Base-by-base conservation (phyloP, 2,797 vertebrate species). In the Oryzias dopingdopingensis region DNA sequence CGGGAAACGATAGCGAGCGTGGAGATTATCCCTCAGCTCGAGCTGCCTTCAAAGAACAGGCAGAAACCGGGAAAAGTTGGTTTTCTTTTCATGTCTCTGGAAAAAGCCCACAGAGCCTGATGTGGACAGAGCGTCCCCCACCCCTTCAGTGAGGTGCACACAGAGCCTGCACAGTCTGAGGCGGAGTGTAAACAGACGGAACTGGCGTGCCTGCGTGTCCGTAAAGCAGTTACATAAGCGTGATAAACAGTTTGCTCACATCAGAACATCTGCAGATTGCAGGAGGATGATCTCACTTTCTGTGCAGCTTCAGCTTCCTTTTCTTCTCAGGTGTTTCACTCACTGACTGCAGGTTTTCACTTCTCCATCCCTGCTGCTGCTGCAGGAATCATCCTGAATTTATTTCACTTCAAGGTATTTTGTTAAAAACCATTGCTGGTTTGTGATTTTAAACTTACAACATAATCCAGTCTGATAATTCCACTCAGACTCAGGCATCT, bases 221-320 rank as follows among this genome's bases (percentile, higher is more conserved):
- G 77, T 74, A 78, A 80, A 79, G 73, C 81, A 80, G 71, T 86
- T 86, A 84, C 76, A 76, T 86, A 87, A 87, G 70, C 77, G 69
- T 83, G 78, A 85, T 81, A 74, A 83, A 86, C 67, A 54, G 71
- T 79, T 82, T 82, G 70, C 79, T 72, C 77, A 79, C 78, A 77
- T 72, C 72, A 64, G 73, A 82, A 83, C 80, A 85, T 86, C 75
- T 86, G 82, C 71, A 79, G 69, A 74, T 63, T 51, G 65, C 70
- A 66, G 20, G 58, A 58, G 65, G 67, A 67, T 79, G 74, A 77
- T 65, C 63, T 72, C 62, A 55, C 71, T 76, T 66, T 42, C 29
- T 50, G 47, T 61, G 57, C 40, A 20, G 57, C 58, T 4, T 0
- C 15, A 16, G 48, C 53, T 47, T 59, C 7, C 8, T 49, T 44